Base-by-base conservation (phyloP, 2,797 vertebrate genomes). In the Sorex maritimensis region DNA sequence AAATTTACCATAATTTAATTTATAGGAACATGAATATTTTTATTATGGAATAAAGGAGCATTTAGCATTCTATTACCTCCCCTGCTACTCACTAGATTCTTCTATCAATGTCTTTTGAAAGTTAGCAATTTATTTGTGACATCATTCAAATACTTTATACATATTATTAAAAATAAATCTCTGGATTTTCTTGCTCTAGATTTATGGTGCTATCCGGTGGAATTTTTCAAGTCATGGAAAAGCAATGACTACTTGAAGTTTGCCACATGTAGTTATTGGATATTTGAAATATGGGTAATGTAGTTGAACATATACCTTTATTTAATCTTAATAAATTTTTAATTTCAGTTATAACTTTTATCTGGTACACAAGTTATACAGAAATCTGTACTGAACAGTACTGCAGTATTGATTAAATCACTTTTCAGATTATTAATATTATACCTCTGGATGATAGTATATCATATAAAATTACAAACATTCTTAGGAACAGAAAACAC, bases 1-100 rank as follows among this genome's bases (percentile, higher is more conserved):
- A 93, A 91, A 87, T 86, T 89, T 86, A 95, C 65, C 69, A 65
- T 90, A 93, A 95, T 90, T 94, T 14, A 92, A 85, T 92, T 78
- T 86, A 91, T 61, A 92, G 88, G 67, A 12, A 49, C 38, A 93
- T 96, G 88, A 68, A 90, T 89, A 90, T 84, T 95, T 93, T 93
- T 86, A 86, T 80, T 80, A 89, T 41, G 55, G 23, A 52, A 85
- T 82, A 78, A 82, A 38, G 58, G 71, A 73, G 21, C 26, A 74
- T 68, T 95, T 91, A 83, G 28, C 2, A 46, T 90, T 88, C 38
- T 30, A 34, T 78, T 49, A 19, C 28, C 19, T 73, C 7, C 74
- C 10, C 21, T 80, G n/a, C 11, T 82, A 86, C 41, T 94, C 6
- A 92, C 21, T 77, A 14, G 67, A 24, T 52, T 11, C 49, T 75